Evolutionary conservation across 2,797 vertebrate species (phyloP).

Genomic region (Cyprinodon diabolis): DNA sequence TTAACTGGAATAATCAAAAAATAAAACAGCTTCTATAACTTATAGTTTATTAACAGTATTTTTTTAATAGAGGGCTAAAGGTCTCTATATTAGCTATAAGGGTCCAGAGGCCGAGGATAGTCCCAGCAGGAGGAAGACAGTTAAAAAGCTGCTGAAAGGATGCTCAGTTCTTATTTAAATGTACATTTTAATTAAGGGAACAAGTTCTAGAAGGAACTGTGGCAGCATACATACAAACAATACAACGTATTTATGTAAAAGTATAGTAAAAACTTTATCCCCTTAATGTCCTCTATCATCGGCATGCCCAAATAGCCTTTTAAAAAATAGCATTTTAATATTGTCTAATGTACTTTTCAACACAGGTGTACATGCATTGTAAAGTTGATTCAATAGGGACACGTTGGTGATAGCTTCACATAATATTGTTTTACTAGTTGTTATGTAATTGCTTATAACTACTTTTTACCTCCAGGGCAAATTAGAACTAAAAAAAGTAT

Average conservation of each 20-base stretch:
- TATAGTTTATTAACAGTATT: no score
- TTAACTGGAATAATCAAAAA: no score
- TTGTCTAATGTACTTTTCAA: slow-evolving; percentile 48
- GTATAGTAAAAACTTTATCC: not conserved
- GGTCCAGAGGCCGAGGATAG: no score
- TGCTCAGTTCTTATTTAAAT: slow-evolving; percentile 23
- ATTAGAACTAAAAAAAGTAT: slow-evolving; percentile 6
- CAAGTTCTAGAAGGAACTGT: not conserved
- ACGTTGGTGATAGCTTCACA: slow-evolving; percentile 42
- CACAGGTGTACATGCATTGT: slow-evolving; percentile 38
- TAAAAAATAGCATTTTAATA: slow-evolving; percentile 36
- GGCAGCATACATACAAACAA: slow-evolving; percentile 2
- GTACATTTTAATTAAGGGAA: slow-evolving; percentile 5
- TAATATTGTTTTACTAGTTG: slow-evolving; percentile 37
- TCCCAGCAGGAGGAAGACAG: not conserved
- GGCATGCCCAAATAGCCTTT: slow-evolving; percentile 23
- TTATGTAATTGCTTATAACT: slow-evolving; percentile 6
- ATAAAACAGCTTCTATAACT: no score
- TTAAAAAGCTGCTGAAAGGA: not conserved
- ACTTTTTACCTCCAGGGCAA: not conserved
- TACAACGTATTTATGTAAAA: slow-evolving; percentile 14
- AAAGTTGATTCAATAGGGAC: slow-evolving; percentile 48
- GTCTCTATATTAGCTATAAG: no score
- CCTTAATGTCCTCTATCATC: not conserved
- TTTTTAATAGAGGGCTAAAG: no score